phyloP scores from a whole-genome alignment of 23 tunicate genomes.

The Halocynthia aurantium region DNA sequence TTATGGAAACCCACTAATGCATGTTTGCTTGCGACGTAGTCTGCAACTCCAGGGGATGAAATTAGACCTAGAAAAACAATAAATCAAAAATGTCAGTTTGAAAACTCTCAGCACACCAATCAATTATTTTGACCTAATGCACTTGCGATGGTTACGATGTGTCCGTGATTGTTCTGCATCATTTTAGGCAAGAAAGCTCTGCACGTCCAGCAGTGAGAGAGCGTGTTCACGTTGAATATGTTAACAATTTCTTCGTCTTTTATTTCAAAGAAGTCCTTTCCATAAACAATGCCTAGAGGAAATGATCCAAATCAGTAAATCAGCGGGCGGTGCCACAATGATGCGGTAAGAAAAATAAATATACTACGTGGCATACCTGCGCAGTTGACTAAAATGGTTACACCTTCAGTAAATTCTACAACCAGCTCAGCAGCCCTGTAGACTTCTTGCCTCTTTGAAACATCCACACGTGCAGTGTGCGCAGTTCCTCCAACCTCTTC shows the following conservation, averaged over 20 bases:
- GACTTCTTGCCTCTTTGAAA: slow-evolving; percentile 43
- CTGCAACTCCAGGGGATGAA: slow-evolving; percentile 71
- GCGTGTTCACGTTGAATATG: slow-evolving; percentile 67
- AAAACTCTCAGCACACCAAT: not conserved
- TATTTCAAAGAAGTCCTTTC: slow-evolving; percentile 52
- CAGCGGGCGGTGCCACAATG: too few species aligned
- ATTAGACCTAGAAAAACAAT: slow-evolving; percentile 39
- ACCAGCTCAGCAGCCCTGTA: slow-evolving; percentile 36
- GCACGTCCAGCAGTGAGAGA: slow-evolving; percentile 72
- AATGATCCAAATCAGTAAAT: not conserved
- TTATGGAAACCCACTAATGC: slow-evolving; percentile 66
- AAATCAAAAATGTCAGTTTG: not conserved
- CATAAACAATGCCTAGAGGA: slow-evolving; percentile 42
- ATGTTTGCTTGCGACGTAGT: slow-evolving; percentile 63
- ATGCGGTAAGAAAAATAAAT: too few species aligned
- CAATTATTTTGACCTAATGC: slow-evolving; percentile 42
- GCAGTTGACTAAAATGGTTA: slow-evolving; percentile 67
- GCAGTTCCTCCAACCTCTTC: slow-evolving; percentile 32
- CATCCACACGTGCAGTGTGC: slow-evolving; percentile 40
- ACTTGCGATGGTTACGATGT: slow-evolving; percentile 76
- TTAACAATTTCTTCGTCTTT: slow-evolving; percentile 41
- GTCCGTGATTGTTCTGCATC: slow-evolving; percentile 80
- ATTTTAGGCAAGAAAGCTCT: slow-evolving; percentile 70
- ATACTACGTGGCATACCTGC: slow-evolving; percentile 36
- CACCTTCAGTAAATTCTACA: slow-evolving; percentile 47